phyloP scores from a whole-genome alignment of 2,113 vertebrate genomes.

The Passer montanus region DNA sequence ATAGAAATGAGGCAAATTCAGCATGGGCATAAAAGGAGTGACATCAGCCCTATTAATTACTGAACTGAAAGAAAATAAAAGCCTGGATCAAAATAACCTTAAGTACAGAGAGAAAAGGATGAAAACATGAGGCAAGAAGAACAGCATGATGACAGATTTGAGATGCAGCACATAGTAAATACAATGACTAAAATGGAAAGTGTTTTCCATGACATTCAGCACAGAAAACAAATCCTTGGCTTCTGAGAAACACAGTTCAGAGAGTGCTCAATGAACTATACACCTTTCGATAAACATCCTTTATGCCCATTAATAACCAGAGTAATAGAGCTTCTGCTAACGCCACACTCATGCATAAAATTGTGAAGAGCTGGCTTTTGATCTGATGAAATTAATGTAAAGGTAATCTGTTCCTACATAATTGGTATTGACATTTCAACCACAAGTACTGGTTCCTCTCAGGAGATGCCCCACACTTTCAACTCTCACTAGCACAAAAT shows the following conservation, averaged over 20 bases:
- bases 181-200: slow-evolving; percentile 41
- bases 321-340: slow-evolving; percentile 6
- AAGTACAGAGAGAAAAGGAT: slow-evolving; percentile 4
- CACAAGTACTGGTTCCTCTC: not conserved
- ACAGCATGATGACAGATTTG: slow-evolving; percentile 3
- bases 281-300: slow-evolving; percentile 18
- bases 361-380: not conserved
- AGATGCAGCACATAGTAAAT: slow-evolving; percentile 34
- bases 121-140: slow-evolving; percentile 36
- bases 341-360: not conserved
- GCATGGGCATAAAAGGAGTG: not conserved
- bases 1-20: slow-evolving; percentile 50
- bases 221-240: not conserved
- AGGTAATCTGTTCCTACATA: not conserved
- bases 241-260: slow-evolving; percentile 49
- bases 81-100: slow-evolving; percentile 45
- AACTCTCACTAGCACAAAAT: not conserved
- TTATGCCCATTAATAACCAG: slow-evolving; percentile 20
- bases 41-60: slow-evolving; percentile 47
- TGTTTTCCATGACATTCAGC: slow-evolving; percentile 9
- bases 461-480: not conserved
- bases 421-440: not conserved
- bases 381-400: slow-evolving; percentile 21
- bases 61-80: slow-evolving; percentile 38
- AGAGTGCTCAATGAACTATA: not conserved